Percentiles rank a stretch among this genome's conserved stretches.
These are phyloP conservation scores for Apamea sordens DNA, from an alignment of 2,888 invertebrate genomes.

Conservation along the genomic window DNA sequence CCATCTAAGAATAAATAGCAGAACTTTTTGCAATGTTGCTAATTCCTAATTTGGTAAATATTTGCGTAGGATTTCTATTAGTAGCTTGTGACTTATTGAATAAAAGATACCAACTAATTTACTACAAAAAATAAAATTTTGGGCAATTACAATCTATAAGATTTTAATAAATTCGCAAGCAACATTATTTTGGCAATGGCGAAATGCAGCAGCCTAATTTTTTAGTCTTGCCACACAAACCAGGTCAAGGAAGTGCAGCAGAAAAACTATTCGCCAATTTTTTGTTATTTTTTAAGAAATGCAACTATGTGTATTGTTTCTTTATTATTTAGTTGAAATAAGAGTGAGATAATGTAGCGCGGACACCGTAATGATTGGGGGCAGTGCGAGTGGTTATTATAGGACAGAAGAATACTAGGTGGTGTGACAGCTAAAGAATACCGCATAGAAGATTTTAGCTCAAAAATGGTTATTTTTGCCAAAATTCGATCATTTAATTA, in stretches of 20 bases:
- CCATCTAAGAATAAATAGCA: constrained; percentile 33
- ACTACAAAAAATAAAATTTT: neutral
- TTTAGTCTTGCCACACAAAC: constrained; percentile 76
- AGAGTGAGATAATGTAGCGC: constrained; percentile 77
- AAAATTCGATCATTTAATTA: constrained; percentile 63
- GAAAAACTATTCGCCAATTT: constrained; percentile 78
- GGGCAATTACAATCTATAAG: neutral
- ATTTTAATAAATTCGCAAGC: constrained; percentile 2
- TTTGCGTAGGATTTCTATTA: accelerated
- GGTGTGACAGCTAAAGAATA: constrained; percentile 82
- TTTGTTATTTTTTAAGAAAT: constrained; percentile 82
- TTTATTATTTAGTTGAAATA: constrained; percentile 68
- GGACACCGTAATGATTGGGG: constrained; percentile 74
- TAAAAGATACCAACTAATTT: neutral
- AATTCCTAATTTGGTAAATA: neutral
- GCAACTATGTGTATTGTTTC: constrained; percentile 76
- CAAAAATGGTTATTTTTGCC: constrained; percentile 73
- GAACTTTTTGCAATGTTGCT: constrained; percentile 22
- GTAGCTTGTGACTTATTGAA: accelerated
- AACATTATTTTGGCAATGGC: constrained; percentile 42
- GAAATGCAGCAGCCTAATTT: constrained; percentile 62
- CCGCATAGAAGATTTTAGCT: constrained; percentile 80
- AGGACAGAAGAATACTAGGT: constrained; percentile 76
- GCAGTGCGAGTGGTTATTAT: constrained; percentile 75
- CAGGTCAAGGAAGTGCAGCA: constrained; percentile 87